Conservation (phyloP, 2,797 vertebrate species). For the Taenioides sp. region DNA sequence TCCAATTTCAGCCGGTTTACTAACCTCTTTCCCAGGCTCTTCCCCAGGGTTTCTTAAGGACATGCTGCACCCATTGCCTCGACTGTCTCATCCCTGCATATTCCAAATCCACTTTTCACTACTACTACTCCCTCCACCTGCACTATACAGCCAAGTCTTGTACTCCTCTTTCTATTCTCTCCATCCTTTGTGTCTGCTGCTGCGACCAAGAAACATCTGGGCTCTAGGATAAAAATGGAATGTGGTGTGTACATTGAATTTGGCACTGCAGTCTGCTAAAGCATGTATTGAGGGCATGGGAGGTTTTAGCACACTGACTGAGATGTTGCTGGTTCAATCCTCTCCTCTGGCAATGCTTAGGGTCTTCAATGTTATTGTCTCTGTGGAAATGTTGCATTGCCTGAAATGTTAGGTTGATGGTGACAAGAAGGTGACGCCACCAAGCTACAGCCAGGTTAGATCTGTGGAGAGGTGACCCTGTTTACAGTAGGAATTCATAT, state of each 20-base stretch:
- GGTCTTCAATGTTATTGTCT: too few relatives aligned
- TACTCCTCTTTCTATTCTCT: conserved; percentile 8
- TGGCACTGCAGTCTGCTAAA: background rate
- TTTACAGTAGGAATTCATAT: too few relatives aligned
- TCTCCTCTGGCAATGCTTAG: background rate
- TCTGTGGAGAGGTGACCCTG: too few relatives aligned
- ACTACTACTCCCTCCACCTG: conserved; percentile 44
- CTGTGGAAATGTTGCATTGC: too few relatives aligned
- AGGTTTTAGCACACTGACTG: background rate
- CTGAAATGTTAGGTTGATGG: too few relatives aligned
- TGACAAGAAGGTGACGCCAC: too few relatives aligned
- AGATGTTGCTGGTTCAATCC: background rate
- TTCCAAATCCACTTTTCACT: conserved; percentile 25
- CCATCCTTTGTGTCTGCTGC: conserved; percentile 36
- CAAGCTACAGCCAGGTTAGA: too few relatives aligned
- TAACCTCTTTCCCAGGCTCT: conserved; percentile 74
- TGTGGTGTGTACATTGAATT: background rate
- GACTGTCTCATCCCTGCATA: conserved; percentile 22
- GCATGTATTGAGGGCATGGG: background rate
- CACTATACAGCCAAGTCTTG: conserved; percentile 14
- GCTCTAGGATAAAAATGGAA: conserved; percentile 34
- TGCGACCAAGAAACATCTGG: conserved; percentile 49
- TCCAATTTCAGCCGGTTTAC: conserved; percentile 74
- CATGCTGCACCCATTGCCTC: conserved; percentile 55
- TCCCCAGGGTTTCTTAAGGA: conserved; percentile 69